A percentile compares a stretch with the other conserved stretches of the same genome.
Evolutionary conservation across 2,113 vertebrate species (phyloP).

Genomic region (Psettodes erumei): DNA sequence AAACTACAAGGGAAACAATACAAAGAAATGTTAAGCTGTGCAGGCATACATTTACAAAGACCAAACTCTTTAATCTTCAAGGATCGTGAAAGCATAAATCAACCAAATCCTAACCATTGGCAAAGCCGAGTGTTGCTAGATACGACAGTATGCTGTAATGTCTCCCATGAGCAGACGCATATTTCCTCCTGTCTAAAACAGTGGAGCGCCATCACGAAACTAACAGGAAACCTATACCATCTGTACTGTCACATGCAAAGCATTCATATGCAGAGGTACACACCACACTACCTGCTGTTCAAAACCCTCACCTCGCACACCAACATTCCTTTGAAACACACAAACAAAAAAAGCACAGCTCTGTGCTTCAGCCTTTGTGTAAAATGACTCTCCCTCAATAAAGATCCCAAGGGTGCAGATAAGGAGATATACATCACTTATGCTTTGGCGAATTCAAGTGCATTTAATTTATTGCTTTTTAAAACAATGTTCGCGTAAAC

Average conservation of each 20-base stretch:
- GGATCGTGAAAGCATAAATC: conserved; percentile 45
- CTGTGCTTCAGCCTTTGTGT: conserved; percentile 1
- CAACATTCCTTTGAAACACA: not conserved
- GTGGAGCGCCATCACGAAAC: conserved; percentile 44
- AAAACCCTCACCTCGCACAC: not conserved
- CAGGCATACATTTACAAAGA: not conserved
- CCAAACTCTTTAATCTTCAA: not conserved
- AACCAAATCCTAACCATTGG: conserved; percentile 20
- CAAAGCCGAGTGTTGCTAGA: conserved; percentile 25
- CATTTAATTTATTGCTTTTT: conserved; percentile 65
- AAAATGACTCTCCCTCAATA: conserved; percentile 13
- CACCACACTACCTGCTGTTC: not conserved
- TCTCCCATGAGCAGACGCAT: conserved; percentile 64
- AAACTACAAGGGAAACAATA: not conserved
- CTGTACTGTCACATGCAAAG: conserved; percentile 56
- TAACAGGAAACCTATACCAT: conserved; percentile 73
- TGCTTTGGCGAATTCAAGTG: conserved; percentile 9
- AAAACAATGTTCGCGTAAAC: conserved; percentile 68
- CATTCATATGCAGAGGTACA: conserved; percentile 14
- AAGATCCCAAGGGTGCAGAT: conserved; percentile 29
- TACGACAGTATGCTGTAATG: conserved; percentile 16
- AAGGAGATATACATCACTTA: conserved; percentile 42
- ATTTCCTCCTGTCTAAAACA: conserved; percentile 54
- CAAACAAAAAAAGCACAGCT: conserved; percentile 10
- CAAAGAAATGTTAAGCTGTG: not conserved